A percentile compares a stretch with the other conserved stretches of the same genome.
These are phyloP conservation scores for Montifringilla adamsi DNA, from an alignment of 2,113 vertebrate genomes.

Conservation along the genomic window DNA sequence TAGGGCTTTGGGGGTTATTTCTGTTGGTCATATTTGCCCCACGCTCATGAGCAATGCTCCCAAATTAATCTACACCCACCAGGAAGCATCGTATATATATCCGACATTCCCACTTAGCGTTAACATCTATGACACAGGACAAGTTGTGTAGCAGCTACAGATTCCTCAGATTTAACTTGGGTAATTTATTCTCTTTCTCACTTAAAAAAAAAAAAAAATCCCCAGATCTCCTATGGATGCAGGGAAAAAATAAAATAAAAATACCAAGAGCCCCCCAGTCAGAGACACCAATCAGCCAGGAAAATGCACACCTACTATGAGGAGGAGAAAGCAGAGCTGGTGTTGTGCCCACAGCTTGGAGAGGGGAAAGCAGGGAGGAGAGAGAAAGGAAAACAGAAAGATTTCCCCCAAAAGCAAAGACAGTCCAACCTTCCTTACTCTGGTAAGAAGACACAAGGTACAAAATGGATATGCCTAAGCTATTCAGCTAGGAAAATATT, in stretches of 20 bases:
- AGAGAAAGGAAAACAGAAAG: constrained; percentile 41
- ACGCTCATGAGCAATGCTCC: constrained; percentile 35
- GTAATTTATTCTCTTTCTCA: background rate
- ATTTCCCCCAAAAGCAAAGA: constrained; percentile 72
- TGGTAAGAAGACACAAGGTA: constrained; percentile 51
- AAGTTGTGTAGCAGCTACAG: background rate
- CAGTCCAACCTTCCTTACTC: constrained; percentile 60
- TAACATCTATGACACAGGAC: background rate
- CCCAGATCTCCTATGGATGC: background rate
- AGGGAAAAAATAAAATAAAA: background rate
- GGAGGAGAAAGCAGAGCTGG: constrained; percentile 64
- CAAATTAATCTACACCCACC: constrained; percentile 51
- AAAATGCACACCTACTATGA: constrained; percentile 71
- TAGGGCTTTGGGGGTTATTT: background rate
- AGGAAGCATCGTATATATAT: constrained; percentile 24
- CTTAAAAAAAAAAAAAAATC: background rate
- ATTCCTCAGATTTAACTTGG: background rate
- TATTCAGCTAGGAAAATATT: constrained; percentile 60
- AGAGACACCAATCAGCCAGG: constrained; percentile 76
- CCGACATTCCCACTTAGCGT: background rate
- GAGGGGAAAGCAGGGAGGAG: constrained; percentile 23
- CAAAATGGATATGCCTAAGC: constrained; percentile 51
- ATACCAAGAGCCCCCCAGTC: constrained; percentile 14
- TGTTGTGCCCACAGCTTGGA: constrained; percentile 65
- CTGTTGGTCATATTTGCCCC: background rate